phyloP scores from a whole-genome alignment of 1,140 invertebrate species.

The Drosophila auraria region DNA sequence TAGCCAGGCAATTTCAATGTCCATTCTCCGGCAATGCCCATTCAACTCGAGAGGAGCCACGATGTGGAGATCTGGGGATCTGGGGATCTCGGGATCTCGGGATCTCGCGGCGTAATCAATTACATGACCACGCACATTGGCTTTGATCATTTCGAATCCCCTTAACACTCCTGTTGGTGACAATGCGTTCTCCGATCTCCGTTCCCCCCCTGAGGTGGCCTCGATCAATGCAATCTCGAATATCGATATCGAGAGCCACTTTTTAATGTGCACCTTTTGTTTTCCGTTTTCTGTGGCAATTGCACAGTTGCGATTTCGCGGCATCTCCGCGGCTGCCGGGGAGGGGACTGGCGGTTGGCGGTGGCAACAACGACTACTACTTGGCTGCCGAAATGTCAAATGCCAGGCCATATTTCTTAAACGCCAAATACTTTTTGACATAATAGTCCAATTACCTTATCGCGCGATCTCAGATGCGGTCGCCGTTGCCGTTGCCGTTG shows the following conservation, averaged over 20 bases:
- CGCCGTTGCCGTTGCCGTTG: slow-evolving; percentile 49
- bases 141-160: slow-evolving; percentile 38
- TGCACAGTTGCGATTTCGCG: slow-evolving; percentile 30
- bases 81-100: background rate
- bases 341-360: background rate
- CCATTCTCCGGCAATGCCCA: slow-evolving; percentile 5
- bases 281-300: slow-evolving; percentile 76
- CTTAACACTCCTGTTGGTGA: slow-evolving; percentile 49
- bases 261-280: slow-evolving; percentile 83
- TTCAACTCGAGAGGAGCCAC: slow-evolving; percentile 4
- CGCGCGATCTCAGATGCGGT: slow-evolving; percentile 84
- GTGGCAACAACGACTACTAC: slow-evolving; percentile 29
- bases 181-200: slow-evolving; percentile 48
- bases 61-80: background rate
- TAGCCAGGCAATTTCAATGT: slow-evolving; percentile 11
- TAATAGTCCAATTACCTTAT: slow-evolving; percentile 85
- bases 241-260: slow-evolving; percentile 42
- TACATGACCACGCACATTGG: slow-evolving; percentile 55
- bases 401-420: slow-evolving; percentile 85
- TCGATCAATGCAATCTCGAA: slow-evolving; percentile 71
- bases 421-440: slow-evolving; percentile 85
- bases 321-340: background rate
- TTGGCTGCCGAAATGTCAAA: slow-evolving; percentile 83
- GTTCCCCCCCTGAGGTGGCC: background rate
- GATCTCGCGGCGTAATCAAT: slow-evolving; percentile 46